Evolutionary conservation across 2,888 invertebrate species (phyloP), one percentile per base, ranked within the genome.

Genomic region (Ditylenchus weischeri): DNA sequence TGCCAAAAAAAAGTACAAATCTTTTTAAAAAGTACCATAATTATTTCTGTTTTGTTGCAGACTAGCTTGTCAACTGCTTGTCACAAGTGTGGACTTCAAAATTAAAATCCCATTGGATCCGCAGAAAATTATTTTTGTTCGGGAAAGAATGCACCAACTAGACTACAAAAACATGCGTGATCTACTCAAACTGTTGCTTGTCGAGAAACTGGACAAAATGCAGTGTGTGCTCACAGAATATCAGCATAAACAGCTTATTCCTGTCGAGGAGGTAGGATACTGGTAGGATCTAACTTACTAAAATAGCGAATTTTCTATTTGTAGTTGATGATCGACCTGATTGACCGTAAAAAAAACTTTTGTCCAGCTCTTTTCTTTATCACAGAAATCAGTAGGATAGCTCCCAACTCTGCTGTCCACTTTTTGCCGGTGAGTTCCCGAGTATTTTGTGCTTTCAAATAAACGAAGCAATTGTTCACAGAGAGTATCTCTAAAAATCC

Each of bases 131-230:
- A 43, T 23, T 5, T 73, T 75, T 64, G 64, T 73, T 15, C 57
- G 69, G 8, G 69, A 68, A 19, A 59, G 65, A n/a, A 66, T 73
- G 57, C 50, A 66, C 36, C 65, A 73, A 18, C 36, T 75, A 47
- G 71, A 73, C 58, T 73, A 73, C 66, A 73, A 73, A 64, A 72
- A 68, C 36, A 75, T 73, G 64, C 64, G 73, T 13, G 74, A 74
- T 35, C 50, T 75, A 13, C 38, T 75, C 21, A 73, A 72, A 57
- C 57, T 69, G 62, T 38, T 73, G 23, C 47, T 73, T 36, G 62
- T 75, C 43, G 73, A 73, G 50, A 75, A 73, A 35, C 47, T 73
- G 35, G 57, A 69, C 50, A 62, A 69, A 57, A 64, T 69, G 68
- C 60, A 70, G 49, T 49, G 35, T 15, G 38, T 38, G 15, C 57